Evolutionary conservation across 92 coral and sea anemone species (phyloP).

Genomic region (Montipora capitata): DNA sequence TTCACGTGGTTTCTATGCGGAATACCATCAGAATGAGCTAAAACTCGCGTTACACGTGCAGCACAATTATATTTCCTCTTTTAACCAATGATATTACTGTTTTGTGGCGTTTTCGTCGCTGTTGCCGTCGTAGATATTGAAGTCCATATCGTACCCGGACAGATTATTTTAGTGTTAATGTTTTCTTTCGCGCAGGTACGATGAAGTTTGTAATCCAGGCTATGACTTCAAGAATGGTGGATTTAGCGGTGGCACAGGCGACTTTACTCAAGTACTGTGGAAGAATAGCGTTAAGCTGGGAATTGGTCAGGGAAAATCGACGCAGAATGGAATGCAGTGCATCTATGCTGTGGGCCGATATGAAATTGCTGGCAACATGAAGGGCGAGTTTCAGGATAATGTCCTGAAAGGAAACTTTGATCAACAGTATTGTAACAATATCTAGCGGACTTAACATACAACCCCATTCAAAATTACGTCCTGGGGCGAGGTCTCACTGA

Average conservation of each 20-base stretch:
- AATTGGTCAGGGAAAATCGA: conserved; percentile 80
- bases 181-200: conserved; percentile 60
- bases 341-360: conserved; percentile 88
- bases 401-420: conserved; percentile 81
- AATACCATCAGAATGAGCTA: too few relatives aligned
- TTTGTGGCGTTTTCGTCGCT: too few relatives aligned
- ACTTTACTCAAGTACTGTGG: conserved; percentile 92
- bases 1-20: too few relatives aligned
- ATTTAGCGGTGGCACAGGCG: conserved; percentile 80
- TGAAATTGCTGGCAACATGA: conserved; percentile 74
- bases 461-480: too few relatives aligned
- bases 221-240: conserved; percentile 76
- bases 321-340: conserved; percentile 78
- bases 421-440: conserved; percentile 68
- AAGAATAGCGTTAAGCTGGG: conserved; percentile 84
- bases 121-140: too few relatives aligned
- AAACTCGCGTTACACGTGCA: too few relatives aligned
- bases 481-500: too few relatives aligned
- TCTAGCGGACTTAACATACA: background rate
- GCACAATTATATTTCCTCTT: too few relatives aligned
- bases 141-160: background rate
- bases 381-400: conserved; percentile 69
- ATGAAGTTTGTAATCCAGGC: conserved; percentile 81
- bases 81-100: too few relatives aligned
- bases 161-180: background rate